Conservation (phyloP, 2,113 vertebrate species). For the Ceyx margarethae region DNA sequence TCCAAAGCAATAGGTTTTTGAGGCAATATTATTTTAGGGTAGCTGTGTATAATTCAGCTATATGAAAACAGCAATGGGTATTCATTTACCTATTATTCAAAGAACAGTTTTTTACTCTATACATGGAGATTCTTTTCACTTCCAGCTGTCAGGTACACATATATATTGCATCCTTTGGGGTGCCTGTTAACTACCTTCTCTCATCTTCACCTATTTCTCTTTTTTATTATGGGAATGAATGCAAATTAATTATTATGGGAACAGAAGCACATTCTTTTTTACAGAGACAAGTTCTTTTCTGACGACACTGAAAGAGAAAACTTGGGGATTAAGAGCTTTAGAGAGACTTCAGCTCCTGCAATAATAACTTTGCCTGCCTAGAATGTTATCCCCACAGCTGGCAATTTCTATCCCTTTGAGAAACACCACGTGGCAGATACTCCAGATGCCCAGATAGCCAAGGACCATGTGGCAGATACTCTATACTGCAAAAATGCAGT, state of each 20-base stretch:
- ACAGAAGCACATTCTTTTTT: background rate
- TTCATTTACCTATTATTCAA: background rate
- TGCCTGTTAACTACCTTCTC: background rate
- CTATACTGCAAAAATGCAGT: background rate
- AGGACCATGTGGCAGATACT: background rate
- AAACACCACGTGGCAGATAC: background rate
- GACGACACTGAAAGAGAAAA: background rate
- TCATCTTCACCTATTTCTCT: background rate
- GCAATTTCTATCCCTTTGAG: background rate
- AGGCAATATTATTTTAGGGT: background rate
- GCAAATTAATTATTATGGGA: background rate
- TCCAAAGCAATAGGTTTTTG: background rate
- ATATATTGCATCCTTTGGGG: background rate
- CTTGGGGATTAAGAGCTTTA: slow-evolving; percentile 4
- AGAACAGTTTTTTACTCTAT: background rate
- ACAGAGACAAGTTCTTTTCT: background rate
- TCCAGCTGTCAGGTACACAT: background rate
- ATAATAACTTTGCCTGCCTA: background rate
- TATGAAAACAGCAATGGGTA: background rate
- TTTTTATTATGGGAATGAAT: background rate
- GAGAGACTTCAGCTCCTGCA: background rate
- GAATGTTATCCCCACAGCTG: slow-evolving; percentile 3
- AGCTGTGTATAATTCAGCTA: background rate
- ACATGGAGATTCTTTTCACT: background rate
- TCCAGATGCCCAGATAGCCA: background rate